Evolutionary conservation across 2,113 vertebrate species (phyloP), one percentile per base, ranked within the genome.

Genomic region (Lanius collurio): DNA sequence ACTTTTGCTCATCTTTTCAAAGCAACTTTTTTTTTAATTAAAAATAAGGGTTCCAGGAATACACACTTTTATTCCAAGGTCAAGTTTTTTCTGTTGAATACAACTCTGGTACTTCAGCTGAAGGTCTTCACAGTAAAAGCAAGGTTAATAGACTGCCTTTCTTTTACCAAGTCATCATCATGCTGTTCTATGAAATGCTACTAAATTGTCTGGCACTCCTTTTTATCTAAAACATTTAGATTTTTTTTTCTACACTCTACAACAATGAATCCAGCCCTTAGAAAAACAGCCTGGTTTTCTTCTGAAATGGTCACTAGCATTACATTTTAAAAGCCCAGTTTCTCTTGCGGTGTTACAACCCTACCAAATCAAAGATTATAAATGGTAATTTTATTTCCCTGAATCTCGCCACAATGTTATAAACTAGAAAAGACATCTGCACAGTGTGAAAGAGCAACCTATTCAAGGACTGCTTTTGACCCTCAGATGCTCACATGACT

Each of bases 61-160:
- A 92, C 63, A 71, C 46, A 76, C 82, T 96, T 97, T 95, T 95
- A 96, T 98, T 92, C 86, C 97, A 98, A 98, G 98, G 98, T 98
- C 98, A 98, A 98, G 97, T 95, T 87, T 97, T 96, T 97, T 98
- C 81, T 90, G 76, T 97, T 98, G 98, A 98, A 93, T 97, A 95
- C 93, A 96, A 94, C 97, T 98, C 97, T 93, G 96, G 97, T 98
- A 98, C 98, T 98, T 98, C 95, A 98, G 98, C 95, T 98, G 98
- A 99, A 99, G 98, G 97, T 97, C 98, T 98, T 98, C 96, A 98
- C 98, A 98, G 97, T 97, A 97, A 98, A 98, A 98, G 97, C 98
- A 98, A 98, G 97, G 98, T 98, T 98, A 99, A 99, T 97, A 98
- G 98, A 98, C 93, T 98, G 98, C 96, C 96, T 98, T 98, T 98